Percentiles rank a stretch among this genome's conserved stretches.
phyloP scores from a whole-genome alignment of 2,113 vertebrate genomes.

The Neofelis nebulosa region DNA sequence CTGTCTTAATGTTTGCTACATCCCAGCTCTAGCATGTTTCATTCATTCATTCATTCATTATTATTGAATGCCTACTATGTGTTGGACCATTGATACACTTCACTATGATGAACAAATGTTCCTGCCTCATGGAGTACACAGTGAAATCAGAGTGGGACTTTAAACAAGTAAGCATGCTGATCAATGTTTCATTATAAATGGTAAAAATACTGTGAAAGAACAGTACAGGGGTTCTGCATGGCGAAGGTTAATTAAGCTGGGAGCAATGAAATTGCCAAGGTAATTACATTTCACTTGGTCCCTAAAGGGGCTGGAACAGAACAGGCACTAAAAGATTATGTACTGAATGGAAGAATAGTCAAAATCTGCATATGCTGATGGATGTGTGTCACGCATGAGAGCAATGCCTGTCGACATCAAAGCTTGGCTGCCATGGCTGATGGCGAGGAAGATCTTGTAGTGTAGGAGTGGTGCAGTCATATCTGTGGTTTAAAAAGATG shows the following conservation, averaged over 20 bases:
- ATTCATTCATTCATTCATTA: background rate
- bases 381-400: fast-evolving
- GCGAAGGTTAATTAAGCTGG: background rate
- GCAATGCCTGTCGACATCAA: fast-evolving
- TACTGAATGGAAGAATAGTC: background rate
- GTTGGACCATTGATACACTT: background rate
- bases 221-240: background rate
- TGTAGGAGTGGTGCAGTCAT: background rate
- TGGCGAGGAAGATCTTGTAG: background rate
- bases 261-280: background rate
- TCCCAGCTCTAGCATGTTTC: background rate
- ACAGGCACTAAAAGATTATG: background rate
- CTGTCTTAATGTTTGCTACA: no score
- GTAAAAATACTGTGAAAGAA: background rate
- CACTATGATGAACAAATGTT: background rate
- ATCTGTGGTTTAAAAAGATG: background rate
- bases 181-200: background rate
- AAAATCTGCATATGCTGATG: background rate
- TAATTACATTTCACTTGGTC: background rate
- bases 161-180: background rate
- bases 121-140: background rate
- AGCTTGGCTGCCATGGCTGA: background rate
- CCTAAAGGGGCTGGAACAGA: background rate
- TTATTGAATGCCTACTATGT: background rate
- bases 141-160: background rate